phyloP scores from a whole-genome alignment of 2,113 vertebrate species.

The Hipposideros armiger region DNA sequence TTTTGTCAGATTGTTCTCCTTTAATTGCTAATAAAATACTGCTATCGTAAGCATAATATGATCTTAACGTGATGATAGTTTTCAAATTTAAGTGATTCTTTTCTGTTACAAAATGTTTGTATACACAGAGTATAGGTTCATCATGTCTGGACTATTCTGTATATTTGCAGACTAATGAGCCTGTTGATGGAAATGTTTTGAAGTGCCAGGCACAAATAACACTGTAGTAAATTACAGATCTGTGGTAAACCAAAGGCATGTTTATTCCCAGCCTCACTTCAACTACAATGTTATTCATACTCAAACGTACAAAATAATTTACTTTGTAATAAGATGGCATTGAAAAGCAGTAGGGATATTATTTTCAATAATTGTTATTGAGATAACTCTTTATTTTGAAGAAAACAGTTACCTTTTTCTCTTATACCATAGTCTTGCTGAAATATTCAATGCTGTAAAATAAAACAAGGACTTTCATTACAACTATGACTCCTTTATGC shows the following conservation, averaged over 20 bases:
- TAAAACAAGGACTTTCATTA: not conserved
- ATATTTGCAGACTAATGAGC: conserved; percentile 26
- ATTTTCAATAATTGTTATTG: not conserved
- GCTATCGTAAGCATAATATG: not conserved
- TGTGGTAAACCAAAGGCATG: conserved; percentile 66
- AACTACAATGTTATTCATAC: conserved; percentile 55
- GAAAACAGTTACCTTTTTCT: conserved; percentile 22
- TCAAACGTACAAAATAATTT: conserved; percentile 44
- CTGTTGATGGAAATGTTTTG: conserved; percentile 62
- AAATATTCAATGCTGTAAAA: conserved; percentile 14
- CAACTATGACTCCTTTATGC: not conserved
- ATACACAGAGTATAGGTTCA: conserved; percentile 5
- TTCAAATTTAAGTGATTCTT: conserved; percentile 28
- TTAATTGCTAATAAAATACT: conserved; percentile 43
- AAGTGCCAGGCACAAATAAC: conserved; percentile 56
- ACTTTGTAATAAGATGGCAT: conserved; percentile 11
- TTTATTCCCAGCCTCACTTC: conserved; percentile 47
- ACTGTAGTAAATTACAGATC: conserved; percentile 48
- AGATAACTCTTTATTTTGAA: not conserved
- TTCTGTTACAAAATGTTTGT: conserved; percentile 62
- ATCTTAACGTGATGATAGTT: not conserved
- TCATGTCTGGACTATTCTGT: conserved; percentile 66
- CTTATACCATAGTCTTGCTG: not conserved
- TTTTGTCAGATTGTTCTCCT: not conserved
- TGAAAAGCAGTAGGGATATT: conserved; percentile 1